Conservation (phyloP, 2,113 vertebrate genomes). For the Petroica traversi region DNA sequence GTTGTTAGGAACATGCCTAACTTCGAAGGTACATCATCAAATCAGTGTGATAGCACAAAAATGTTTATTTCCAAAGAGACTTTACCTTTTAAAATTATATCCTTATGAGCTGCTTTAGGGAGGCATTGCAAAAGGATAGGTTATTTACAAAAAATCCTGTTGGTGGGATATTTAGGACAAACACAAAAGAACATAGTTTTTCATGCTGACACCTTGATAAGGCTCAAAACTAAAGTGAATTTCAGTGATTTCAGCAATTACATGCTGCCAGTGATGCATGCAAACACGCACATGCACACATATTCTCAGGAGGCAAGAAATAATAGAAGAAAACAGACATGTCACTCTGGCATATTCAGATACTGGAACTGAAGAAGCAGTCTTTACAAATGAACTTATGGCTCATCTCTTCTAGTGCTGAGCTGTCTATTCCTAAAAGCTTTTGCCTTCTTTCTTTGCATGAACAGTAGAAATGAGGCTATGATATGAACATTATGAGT, state of each 20-base stretch:
- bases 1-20: neutral
- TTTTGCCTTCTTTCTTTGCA: neutral
- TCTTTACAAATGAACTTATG: neutral
- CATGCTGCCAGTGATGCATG: neutral
- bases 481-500: neutral
- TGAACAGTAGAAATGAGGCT: neutral
- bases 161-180: neutral
- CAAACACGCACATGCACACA: neutral
- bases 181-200: neutral
- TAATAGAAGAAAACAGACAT: neutral
- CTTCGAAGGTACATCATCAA: neutral
- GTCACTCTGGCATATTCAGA: neutral
- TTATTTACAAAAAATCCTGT: neutral
- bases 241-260: neutral
- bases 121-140: neutral
- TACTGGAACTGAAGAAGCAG: neutral
- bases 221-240: neutral
- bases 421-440: neutral
- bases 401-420: neutral
- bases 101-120: neutral
- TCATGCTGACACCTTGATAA: neutral
- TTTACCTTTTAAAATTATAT: neutral
- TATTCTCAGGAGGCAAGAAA: neutral
- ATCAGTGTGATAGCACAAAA: neutral
- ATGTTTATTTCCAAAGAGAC: neutral